phyloP scores from a whole-genome alignment of 2,797 vertebrate species.

The Lacerta bilineata region DNA sequence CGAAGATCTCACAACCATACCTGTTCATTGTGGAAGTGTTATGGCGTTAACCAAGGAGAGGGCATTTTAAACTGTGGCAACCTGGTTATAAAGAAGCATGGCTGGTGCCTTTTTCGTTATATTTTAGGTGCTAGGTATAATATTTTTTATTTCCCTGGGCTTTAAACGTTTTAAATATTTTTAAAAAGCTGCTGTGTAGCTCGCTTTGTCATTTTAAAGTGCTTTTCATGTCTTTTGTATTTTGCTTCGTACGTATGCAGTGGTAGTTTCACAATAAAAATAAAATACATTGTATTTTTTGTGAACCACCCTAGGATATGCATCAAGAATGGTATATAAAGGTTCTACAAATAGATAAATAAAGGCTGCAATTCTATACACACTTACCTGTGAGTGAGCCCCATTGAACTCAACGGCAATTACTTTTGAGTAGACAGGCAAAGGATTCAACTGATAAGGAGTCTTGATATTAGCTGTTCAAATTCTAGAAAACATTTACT shows the following conservation, averaged over 20 bases:
- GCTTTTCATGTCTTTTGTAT: background rate
- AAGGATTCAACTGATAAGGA: background rate
- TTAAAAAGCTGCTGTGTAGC: background rate
- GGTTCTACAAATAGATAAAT: background rate
- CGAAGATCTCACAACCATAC: background rate
- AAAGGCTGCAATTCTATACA: too few relatives aligned
- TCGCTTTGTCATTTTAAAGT: background rate
- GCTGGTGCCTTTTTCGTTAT: background rate
- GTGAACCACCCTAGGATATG: background rate
- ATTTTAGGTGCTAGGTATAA: background rate
- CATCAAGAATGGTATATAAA: background rate
- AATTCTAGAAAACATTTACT: constrained; percentile 16
- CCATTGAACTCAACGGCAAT: too few relatives aligned
- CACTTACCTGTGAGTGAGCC: too few relatives aligned
- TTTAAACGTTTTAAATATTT: background rate
- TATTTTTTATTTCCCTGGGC: background rate
- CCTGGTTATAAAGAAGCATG: background rate
- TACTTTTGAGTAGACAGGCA: too few relatives aligned
- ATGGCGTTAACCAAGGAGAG: background rate
- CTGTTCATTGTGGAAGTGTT: background rate
- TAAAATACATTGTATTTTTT: background rate
- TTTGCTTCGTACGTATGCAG: background rate
- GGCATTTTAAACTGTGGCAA: background rate
- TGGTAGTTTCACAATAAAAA: too few relatives aligned
- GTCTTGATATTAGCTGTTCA: background rate